Percentiles rank a stretch among this genome's conserved stretches.
Conservation (phyloP, 1,140 invertebrate species). For the Drosophila kanapiae region DNA sequence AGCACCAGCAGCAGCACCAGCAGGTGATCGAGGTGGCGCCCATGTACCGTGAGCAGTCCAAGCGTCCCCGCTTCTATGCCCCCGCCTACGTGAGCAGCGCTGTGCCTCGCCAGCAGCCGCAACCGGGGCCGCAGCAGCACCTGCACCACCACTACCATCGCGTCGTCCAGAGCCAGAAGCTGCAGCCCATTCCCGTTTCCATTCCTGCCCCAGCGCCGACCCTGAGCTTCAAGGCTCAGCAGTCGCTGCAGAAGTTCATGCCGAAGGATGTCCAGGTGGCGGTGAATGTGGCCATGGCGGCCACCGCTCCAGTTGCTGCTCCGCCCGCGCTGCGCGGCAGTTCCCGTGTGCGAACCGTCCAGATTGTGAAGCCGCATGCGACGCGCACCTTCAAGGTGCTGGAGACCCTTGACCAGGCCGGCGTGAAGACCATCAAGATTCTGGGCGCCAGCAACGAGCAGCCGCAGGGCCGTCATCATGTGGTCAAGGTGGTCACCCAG, state of each 20-base stretch:
- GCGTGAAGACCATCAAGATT: conserved; percentile 79
- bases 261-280: conserved; percentile 76
- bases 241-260: conserved; percentile 76
- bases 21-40: conserved; percentile 64
- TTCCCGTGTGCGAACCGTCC: conserved; percentile 70
- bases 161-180: conserved; percentile 38
- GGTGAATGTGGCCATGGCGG: conserved; percentile 73
- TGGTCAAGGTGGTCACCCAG: conserved; percentile 72
- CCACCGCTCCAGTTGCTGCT: conserved; percentile 48
- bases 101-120: conserved; percentile 39
- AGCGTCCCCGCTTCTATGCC: conserved; percentile 70
- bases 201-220: not conserved
- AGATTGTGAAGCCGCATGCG: conserved; percentile 67
- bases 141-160: conserved; percentile 40
- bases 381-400: conserved; percentile 75
- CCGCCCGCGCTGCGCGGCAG: conserved; percentile 37
- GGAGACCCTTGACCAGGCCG: conserved; percentile 61
- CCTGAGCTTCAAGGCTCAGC: conserved; percentile 59
- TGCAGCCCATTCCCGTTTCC: conserved; percentile 19
- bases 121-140: conserved; percentile 14
- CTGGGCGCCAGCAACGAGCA: conserved; percentile 68
- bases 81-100: conserved; percentile 57
- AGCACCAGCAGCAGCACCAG: conserved; percentile 21
- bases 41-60: conserved; percentile 76
- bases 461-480: conserved; percentile 67